Conservation (phyloP, 2,888 invertebrate species). For the Pasiphila rectangulata region DNA sequence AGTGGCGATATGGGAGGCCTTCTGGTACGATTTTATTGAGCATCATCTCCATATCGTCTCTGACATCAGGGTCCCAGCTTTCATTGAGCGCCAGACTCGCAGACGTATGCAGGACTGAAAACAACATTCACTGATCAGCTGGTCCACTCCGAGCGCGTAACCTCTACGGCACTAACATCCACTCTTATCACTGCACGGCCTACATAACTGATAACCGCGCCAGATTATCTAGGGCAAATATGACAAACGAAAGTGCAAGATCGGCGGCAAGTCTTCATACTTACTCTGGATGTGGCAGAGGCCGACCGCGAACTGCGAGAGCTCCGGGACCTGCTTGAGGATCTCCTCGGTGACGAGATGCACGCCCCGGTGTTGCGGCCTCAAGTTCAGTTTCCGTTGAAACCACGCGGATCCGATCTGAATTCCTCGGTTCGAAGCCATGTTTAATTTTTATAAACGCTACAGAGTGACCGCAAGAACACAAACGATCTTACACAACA, state of each 20-base stretch:
- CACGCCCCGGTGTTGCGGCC: slow-evolving; percentile 97
- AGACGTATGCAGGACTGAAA: slow-evolving; percentile 97
- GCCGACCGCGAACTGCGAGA: slow-evolving; percentile 96
- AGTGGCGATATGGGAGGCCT: slow-evolving; percentile 96
- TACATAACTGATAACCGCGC: slow-evolving; percentile 40
- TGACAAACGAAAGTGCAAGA: slow-evolving; percentile 64
- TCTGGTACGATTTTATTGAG: slow-evolving; percentile 99
- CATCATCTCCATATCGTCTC: slow-evolving; percentile 99
- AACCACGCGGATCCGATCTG: slow-evolving; percentile 99
- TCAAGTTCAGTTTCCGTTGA: slow-evolving; percentile 97
- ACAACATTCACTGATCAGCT: slow-evolving; percentile 61
- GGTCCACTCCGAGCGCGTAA: slow-evolving; percentile 34
- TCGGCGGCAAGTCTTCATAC: slow-evolving; percentile 77
- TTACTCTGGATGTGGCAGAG: slow-evolving; percentile 98
- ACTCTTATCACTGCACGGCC: slow-evolving; percentile 34
- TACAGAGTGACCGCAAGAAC: slow-evolving; percentile 78
- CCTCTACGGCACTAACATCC: slow-evolving; percentile 24
- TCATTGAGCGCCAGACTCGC: slow-evolving; percentile 98
- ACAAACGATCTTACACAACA: slow-evolving; percentile 79
- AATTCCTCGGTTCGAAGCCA: slow-evolving; percentile 94
- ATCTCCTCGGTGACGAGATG: slow-evolving; percentile 99
- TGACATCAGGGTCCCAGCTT: slow-evolving; percentile 98
- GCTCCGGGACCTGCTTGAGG: slow-evolving; percentile 95
- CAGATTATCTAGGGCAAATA: slow-evolving; percentile 52
- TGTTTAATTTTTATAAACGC: slow-evolving; percentile 83